phyloP scores from a whole-genome alignment of 2,888 invertebrate species.

The Drosophila parthenogenetica region DNA sequence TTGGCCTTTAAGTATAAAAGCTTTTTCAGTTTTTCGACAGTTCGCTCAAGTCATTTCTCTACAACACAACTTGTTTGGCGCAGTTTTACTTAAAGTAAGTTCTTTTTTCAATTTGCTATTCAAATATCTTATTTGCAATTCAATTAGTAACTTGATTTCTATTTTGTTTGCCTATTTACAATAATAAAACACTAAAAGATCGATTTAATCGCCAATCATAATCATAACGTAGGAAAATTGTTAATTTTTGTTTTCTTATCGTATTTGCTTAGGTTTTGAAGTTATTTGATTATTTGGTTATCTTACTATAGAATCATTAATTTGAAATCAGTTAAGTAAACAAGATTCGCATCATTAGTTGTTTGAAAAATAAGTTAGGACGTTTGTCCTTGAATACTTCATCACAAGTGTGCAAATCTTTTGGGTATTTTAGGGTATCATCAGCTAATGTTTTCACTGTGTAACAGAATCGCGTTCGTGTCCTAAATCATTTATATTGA shows the following conservation, averaged over 20 bases:
- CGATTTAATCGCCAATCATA: conserved; percentile 9
- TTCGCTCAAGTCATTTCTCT: conserved; percentile 63
- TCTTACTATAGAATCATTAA: conserved; percentile 8
- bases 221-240: conserved; percentile 12
- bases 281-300: conserved; percentile 13
- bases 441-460: not conserved
- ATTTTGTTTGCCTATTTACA: conserved; percentile 15
- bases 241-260: not conserved
- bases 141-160: conserved; percentile 40
- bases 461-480: not conserved
- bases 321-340: conserved; percentile 17
- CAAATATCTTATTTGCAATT: conserved; percentile 50
- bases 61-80: conserved; percentile 60
- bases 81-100: conserved; percentile 45
- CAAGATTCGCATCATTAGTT: conserved; percentile 26
- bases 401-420: not conserved
- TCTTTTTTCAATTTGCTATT: conserved; percentile 21
- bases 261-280: not conserved
- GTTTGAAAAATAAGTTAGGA: conserved; percentile 1
- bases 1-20: conserved; percentile 63
- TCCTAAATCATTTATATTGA: conserved; percentile 3
- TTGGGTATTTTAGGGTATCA: not conserved
- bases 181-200: conserved; percentile 17
- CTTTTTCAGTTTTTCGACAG: conserved; percentile 66
- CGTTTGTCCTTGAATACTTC: conserved; percentile 19